These are phyloP conservation scores for Habrosyne pyritoides DNA, from an alignment of 2,888 invertebrate genomes.

Conservation along the genomic window DNA sequence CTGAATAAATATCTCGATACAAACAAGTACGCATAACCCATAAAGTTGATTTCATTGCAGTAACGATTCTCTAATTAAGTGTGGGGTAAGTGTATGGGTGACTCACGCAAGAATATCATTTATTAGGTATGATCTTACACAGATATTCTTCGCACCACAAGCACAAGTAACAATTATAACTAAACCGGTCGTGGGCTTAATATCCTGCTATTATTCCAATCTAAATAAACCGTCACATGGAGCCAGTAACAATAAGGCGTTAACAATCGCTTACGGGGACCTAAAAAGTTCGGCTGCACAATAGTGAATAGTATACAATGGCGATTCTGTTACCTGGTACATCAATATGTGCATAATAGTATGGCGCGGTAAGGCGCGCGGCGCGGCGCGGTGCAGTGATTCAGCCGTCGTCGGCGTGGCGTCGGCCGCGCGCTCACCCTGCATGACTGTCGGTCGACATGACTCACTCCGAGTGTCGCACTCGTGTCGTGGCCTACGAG, in stretches of 20 bases:
- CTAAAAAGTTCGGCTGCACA: constrained; percentile 76
- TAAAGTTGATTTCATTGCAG: too few relatives aligned
- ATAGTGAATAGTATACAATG: constrained; percentile 78
- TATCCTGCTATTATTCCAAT: constrained; percentile 65
- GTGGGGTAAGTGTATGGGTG: too few relatives aligned
- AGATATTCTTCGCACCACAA: constrained; percentile 22
- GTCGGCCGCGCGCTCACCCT: constrained; percentile 50
- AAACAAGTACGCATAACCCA: too few relatives aligned
- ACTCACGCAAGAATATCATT: too few relatives aligned
- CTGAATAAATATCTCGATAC: too few relatives aligned
- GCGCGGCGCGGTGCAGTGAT: constrained; percentile 46
- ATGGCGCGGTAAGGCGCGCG: constrained; percentile 39
- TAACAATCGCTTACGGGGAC: constrained; percentile 73
- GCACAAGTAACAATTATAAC: constrained; percentile 29
- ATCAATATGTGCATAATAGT: constrained; percentile 79
- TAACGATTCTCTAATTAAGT: too few relatives aligned
- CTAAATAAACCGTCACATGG: constrained; percentile 61
- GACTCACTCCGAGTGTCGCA: constrained; percentile 36
- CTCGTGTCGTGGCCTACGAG: constrained; percentile 30
- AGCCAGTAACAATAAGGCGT: constrained; percentile 64
- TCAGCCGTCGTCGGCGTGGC: constrained; percentile 48
- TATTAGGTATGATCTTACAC: constrained; percentile 11
- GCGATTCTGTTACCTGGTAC: constrained; percentile 77
- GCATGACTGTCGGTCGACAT: constrained; percentile 46
- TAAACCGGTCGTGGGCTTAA: constrained; percentile 41